Conservation (phyloP, 2,113 vertebrate genomes). For the Dipodomys ordii region DNA sequence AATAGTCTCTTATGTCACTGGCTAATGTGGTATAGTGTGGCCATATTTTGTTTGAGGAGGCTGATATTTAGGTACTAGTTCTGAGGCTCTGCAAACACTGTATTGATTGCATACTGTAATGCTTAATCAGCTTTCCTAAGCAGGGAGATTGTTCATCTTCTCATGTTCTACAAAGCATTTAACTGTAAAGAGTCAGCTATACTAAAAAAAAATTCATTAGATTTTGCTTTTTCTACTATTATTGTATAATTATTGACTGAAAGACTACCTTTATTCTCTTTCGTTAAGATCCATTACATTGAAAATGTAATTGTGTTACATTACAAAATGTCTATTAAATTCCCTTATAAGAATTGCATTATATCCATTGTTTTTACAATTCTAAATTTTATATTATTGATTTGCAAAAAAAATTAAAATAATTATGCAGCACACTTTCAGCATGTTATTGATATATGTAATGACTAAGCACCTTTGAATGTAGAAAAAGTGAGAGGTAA, state of each 20-base stretch:
- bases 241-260: conserved; percentile 57
- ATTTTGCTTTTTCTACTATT: conserved; percentile 38
- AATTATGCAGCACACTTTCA: neutral
- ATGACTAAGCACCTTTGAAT: conserved; percentile 22
- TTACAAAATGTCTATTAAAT: conserved; percentile 16
- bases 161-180: conserved; percentile 55
- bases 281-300: neutral
- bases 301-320: neutral
- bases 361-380: neutral
- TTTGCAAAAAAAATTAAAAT: neutral
- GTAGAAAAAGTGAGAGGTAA: neutral
- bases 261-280: conserved; percentile 36
- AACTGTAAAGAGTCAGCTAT: conserved; percentile 67
- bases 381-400: neutral
- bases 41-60: conserved; percentile 56
- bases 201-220: conserved; percentile 51
- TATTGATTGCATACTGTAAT: conserved; percentile 72
- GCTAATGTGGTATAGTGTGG: conserved; percentile 40
- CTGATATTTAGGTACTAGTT: conserved; percentile 72
- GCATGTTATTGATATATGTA: neutral
- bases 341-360: neutral
- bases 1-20: conserved; percentile 30
- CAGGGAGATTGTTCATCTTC: conserved; percentile 41
- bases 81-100: conserved; percentile 65
- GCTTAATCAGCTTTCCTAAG: conserved; percentile 74